Base-by-base conservation (phyloP, 1,140 invertebrate genomes). In the Forficula auricularia region DNA sequence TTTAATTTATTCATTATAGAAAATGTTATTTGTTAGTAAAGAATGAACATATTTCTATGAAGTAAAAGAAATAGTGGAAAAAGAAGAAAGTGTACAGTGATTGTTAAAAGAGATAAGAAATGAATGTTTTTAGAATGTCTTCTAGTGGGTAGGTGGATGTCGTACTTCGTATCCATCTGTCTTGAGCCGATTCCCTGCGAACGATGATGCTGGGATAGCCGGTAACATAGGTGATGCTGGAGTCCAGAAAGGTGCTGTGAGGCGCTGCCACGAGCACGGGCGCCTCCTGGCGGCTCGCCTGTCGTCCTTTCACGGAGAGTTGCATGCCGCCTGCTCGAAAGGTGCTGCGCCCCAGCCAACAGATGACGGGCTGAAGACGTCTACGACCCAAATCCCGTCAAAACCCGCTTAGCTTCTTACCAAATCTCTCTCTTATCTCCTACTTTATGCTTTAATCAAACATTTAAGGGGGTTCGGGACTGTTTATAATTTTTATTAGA, bases 151-250 rank as follows among this genome's bases (percentile, higher is more conserved):
- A n/a, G n/a, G n/a, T n/a, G n/a, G 22, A 27, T 6, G 4, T 27
- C 81, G 58, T 84, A 88, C 83, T 84, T 77, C 82, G 82, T 49
- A 86, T 73, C 57, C 82, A 77, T 50, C 79, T 79, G 59, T 83
- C 75, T 53, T 74, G 71, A 42, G 68, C 68, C 58, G 78, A 82
- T 58, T 87, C 82, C 49, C 76, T 70, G 50, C 79, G 68, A 48
- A 79, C 77, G 58, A 88, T 81, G 53, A 81, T 77, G 14, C 77
- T 81, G 9, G 82, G 81, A 57, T 85, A 77, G 51, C 71, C 75
- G 12, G 75, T 77, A 48, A 79, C 72, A 58, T 83, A 83, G 50
- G 80, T 74, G 48, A 82, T 78, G 51, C 83, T 75, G 47, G 80
- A 80, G 64, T 90, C 85, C 48, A 87, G 67, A 65, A 85, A 88